Evolutionary conservation across 2,113 vertebrate genomes (phyloP), one percentile per base, ranked within the genome.

Genomic region (Pollachius pollachius): DNA sequence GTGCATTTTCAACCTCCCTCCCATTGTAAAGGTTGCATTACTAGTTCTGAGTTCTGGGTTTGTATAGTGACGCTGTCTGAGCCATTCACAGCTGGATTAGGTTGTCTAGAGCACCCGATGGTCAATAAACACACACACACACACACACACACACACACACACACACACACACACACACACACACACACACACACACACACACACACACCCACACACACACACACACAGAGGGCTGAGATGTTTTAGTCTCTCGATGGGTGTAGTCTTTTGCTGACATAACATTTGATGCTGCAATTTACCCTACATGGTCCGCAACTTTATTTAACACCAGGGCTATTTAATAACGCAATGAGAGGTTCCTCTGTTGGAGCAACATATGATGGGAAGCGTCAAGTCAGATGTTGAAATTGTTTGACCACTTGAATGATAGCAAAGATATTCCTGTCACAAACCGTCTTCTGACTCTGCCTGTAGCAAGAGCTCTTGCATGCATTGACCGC

Each of bases 311-410:
- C 3, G 56, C 56, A 15, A 19, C 15, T 4, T 58, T n/a, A 17
- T 58, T 17, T 6, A n/a, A 5, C 58, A 60, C 19, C 12, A 21
- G 23, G 58, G 18, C 12, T 3, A 23, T 60, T 2, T 23, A 21
- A 17, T 37, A 59, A 21, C n/a, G 16, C 52, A 5, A 41, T 56
- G 54, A 61, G 58, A 27, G 61, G 30, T 61, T 5, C 12, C 16
- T 64, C 41, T 69, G 67, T 69, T 61, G 41, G 25, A 3, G 34
- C 25, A 61, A 37, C 70, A 69, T 67, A 16, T 57, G 54, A n/a
- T 57, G 54, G 17, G 16, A 17, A 13, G 41, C 41, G 41, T 48
- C 41, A 9, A 9, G 6, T 48, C 41, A 9, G n/a, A 16, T n/a
- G n/a, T 57, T 16, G 54, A 7, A n/a, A 57, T 3, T 3, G 54